Base-by-base conservation (phyloP, 2,797 vertebrate species). In the Philypnodon macrostomus region DNA sequence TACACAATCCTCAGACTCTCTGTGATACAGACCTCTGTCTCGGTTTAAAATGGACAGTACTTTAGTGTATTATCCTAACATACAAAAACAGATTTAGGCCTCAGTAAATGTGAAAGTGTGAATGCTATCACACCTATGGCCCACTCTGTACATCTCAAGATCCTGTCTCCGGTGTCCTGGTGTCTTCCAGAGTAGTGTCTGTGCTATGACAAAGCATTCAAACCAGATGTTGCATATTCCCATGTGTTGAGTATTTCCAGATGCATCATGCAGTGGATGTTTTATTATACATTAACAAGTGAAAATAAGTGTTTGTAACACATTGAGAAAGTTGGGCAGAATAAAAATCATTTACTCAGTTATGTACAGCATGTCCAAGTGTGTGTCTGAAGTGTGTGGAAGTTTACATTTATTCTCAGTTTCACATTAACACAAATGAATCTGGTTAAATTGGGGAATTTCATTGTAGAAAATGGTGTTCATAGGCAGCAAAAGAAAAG, bases 181-280 rank as follows among this genome's bases (percentile, higher is more conserved):
- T 51, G 53, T 35, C 66, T 76, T 70, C 62, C 67, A 71, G 51
- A 67, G 56, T 75, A 39, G 45, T 46, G 59, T 74, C 63, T 53
- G 49, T 57, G 55, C 50, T 41, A 14, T 53, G 60, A 75, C 57
- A 46, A 63, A 63, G 59, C 50, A 47, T 42, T 7, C 12, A 64
- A 12, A 41, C 53, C 68, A 75, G 67, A 83, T 71, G 35, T 31
- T 32, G 44, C 30, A 13, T 55, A 26, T 53, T 29, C 58, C 16
- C 39, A n/a, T 49, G 49, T 37, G 36, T 58, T 12, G 14, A 14
- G 47, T 70, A 59, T 75, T 77, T 80, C 73, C 80, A 85, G 80
- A 81, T 81, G 80, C 13, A 26, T 78, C 46, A 47, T 59, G 41
- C 47, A 56, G 45, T 54, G 42, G 41, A 16, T 64, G 51, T 73